Percentiles rank a stretch among this genome's conserved stretches.
Conservation (phyloP, 2,113 vertebrate species). For the Neogobius melanostomus region DNA sequence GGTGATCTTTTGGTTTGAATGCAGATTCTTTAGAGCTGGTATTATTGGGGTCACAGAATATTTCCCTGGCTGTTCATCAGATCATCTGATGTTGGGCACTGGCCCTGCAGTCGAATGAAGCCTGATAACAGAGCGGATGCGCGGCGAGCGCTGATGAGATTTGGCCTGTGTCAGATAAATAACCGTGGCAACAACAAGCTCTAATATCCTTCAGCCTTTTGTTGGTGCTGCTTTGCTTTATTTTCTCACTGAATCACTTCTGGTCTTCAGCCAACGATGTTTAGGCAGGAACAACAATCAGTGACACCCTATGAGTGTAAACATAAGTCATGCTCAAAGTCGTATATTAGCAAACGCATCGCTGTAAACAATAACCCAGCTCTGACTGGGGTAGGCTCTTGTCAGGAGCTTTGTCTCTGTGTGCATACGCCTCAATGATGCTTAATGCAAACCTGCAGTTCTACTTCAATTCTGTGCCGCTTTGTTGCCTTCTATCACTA, state of each 20-base stretch:
- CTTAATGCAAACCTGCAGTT: not conserved
- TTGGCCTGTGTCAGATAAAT: conserved; percentile 59
- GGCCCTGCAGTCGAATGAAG: conserved; percentile 52
- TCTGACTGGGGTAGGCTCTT: not conserved
- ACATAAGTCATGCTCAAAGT: not conserved
- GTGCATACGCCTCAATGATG: not conserved
- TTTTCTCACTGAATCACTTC: conserved; percentile 9
- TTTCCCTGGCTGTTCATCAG: conserved; percentile 59
- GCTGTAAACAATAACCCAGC: not conserved
- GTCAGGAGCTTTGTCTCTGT: not conserved
- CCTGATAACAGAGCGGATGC: conserved; percentile 49
- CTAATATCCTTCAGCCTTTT: conserved; percentile 44
- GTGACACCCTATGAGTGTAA: conserved; percentile 10
- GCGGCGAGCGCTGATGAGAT: conserved; percentile 43
- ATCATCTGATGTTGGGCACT: conserved; percentile 57
- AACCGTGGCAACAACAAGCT: conserved; percentile 47
- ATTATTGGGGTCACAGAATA: conserved; percentile 44
- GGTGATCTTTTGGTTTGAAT: conserved; percentile 20
- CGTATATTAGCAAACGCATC: conserved; percentile 15
- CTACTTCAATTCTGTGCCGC: not conserved
- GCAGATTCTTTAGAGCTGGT: conserved; percentile 15
- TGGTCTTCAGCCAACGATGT: conserved; percentile 13
- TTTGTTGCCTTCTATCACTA: not conserved
- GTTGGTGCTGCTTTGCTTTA: conserved; percentile 8
- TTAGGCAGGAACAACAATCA: not conserved